Evolutionary conservation across 2,797 vertebrate genomes (phyloP).

Genomic region (Poeciliopsis gracilis): DNA sequence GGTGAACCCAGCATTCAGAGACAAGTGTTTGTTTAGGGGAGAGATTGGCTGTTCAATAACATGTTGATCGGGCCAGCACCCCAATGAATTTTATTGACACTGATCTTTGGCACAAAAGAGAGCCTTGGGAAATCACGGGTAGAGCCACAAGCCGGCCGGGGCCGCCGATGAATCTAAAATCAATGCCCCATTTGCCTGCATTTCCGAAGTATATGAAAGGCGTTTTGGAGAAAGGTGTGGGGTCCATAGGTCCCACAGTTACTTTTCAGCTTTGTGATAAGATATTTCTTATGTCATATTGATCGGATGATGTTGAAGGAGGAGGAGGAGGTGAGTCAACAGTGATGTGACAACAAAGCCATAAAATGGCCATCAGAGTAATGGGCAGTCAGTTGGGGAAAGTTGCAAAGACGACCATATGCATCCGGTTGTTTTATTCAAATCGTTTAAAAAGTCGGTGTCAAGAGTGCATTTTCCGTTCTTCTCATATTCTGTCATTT

Average conservation of each 20-base stretch:
- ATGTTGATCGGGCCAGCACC: slow-evolving; percentile 82
- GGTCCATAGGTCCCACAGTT: slow-evolving; percentile 67
- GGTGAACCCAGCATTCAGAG: slow-evolving; percentile 56
- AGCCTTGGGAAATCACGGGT: slow-evolving; percentile 87
- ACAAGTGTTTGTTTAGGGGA: slow-evolving; percentile 83
- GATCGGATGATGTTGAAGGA: slow-evolving; percentile 71
- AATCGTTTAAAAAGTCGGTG: neutral
- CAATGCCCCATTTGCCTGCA: slow-evolving; percentile 83
- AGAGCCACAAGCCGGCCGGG: slow-evolving; percentile 71
- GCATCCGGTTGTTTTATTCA: neutral
- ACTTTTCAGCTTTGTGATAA: slow-evolving; percentile 78
- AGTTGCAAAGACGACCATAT: slow-evolving; percentile 10
- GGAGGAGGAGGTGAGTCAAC: slow-evolving; percentile 50
- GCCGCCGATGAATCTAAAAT: slow-evolving; percentile 86
- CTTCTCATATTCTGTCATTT: neutral
- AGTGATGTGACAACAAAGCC: slow-evolving; percentile 72
- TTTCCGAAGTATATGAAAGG: slow-evolving; percentile 81
- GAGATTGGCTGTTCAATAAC: slow-evolving; percentile 81
- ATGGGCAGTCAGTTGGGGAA: slow-evolving; percentile 31
- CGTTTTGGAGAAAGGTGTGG: slow-evolving; percentile 70
- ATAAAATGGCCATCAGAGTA: slow-evolving; percentile 58
- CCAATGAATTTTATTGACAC: slow-evolving; percentile 88
- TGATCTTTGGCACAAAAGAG: slow-evolving; percentile 86
- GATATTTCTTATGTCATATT: slow-evolving; percentile 78
- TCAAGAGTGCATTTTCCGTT: neutral